A percentile compares a stretch with the other conserved stretches of the same genome.
phyloP scores from a whole-genome alignment of 2,888 invertebrate genomes.

The Cheilosia pagana region DNA sequence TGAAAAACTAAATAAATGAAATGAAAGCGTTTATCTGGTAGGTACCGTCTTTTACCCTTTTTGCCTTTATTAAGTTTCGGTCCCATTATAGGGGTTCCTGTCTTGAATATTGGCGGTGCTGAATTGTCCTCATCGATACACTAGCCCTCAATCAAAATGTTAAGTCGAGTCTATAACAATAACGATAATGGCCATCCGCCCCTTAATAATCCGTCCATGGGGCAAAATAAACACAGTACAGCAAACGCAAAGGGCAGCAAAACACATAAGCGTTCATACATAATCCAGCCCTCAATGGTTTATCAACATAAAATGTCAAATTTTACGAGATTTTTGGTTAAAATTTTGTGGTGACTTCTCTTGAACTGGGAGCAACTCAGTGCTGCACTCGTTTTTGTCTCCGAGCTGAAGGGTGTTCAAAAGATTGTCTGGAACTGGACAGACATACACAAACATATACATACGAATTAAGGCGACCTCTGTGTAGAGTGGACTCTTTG shows the following conservation, averaged over 20 bases:
- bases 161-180: conserved; percentile 70
- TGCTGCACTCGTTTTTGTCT: conserved; percentile 28
- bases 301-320: conserved; percentile 71
- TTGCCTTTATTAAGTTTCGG: conserved; percentile 56
- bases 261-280: conserved; percentile 25
- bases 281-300: conserved; percentile 56
- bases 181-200: conserved; percentile 59
- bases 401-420: neutral
- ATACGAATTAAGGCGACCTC: conserved; percentile 17
- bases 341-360: conserved; percentile 68
- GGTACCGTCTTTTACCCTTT: conserved; percentile 47
- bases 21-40: conserved; percentile 64
- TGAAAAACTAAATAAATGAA: conserved; percentile 29
- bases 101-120: conserved; percentile 33
- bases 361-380: conserved; percentile 30
- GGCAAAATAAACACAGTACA: conserved; percentile 40
- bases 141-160: conserved; percentile 70
- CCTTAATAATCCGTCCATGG: conserved; percentile 62
- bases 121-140: conserved; percentile 62
- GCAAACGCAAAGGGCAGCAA: conserved; percentile 41
- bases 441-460: neutral
- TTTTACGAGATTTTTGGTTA: conserved; percentile 71
- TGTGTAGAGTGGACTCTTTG: conserved; percentile 47
- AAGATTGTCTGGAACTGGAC: neutral
- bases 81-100: conserved; percentile 33